Percentiles rank a stretch among this genome's conserved stretches.
These are phyloP conservation scores for Beaufortia kweichowensis DNA, from an alignment of 2,113 vertebrate species.

Conservation along the genomic window DNA sequence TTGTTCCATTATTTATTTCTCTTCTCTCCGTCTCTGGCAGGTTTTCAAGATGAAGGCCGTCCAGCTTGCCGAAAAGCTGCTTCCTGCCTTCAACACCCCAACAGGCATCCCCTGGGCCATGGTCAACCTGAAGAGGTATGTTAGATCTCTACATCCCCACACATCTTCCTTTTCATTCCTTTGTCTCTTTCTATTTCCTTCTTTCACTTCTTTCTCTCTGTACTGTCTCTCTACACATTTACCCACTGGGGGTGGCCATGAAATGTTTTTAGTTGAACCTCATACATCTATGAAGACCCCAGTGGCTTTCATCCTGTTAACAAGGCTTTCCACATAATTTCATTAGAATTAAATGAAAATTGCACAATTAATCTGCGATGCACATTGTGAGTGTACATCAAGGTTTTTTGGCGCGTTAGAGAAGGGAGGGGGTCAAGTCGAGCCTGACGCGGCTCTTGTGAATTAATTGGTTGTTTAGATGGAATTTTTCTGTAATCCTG, in stretches of 20 bases:
- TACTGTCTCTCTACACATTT: neutral
- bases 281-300: neutral
- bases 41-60: conserved; percentile 97
- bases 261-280: conserved; percentile 2
- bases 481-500: conserved; percentile 45
- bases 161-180: neutral
- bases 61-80: conserved; percentile 94
- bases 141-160: neutral
- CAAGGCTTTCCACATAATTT: conserved; percentile 30
- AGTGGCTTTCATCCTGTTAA: conserved; percentile 16
- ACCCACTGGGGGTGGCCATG: neutral
- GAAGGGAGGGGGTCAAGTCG: conserved; percentile 22
- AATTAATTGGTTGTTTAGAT: conserved; percentile 45
- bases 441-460: conserved; percentile 42
- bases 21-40: conserved; percentile 65
- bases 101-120: conserved; percentile 99
- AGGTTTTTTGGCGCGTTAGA: conserved; percentile 14
- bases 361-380: conserved; percentile 24
- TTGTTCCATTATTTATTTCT: conserved; percentile 21
- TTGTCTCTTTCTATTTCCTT: neutral
- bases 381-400: conserved; percentile 29
- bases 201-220: neutral
- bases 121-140: conserved; percentile 98
- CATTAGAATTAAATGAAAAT: conserved; percentile 39
- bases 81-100: conserved; percentile 97